These are phyloP conservation scores for Trachemys scripta DNA, from an alignment of 2,113 vertebrate species.

Conservation along the genomic window DNA sequence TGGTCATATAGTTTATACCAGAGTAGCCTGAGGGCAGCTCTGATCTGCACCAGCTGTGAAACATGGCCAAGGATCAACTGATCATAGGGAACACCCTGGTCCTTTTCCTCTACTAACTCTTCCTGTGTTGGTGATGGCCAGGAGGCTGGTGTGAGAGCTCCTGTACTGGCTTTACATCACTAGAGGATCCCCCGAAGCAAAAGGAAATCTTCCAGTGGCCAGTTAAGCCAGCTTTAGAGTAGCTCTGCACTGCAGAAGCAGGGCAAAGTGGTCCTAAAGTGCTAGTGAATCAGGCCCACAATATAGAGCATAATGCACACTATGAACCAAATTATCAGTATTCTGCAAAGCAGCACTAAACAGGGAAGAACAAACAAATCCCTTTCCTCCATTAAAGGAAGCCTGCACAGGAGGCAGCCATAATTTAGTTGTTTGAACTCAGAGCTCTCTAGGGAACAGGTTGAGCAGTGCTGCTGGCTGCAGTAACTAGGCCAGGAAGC, in stretches of 20 bases:
- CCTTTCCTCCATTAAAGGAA: background rate
- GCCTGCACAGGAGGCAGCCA: background rate
- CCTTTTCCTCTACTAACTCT: accelerated
- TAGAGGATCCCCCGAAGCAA: background rate
- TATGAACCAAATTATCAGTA: background rate
- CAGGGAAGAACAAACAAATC: background rate
- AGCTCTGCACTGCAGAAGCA: background rate
- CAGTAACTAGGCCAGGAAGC: background rate
- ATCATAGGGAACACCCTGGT: accelerated
- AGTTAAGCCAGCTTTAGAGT: background rate
- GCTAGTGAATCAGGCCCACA: background rate
- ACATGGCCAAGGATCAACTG: background rate
- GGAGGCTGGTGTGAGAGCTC: background rate
- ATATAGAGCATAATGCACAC: accelerated
- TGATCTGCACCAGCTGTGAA: background rate
- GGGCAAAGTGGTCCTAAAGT: background rate
- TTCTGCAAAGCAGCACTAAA: background rate
- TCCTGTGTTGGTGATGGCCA: background rate
- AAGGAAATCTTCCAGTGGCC: background rate
- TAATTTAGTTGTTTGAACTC: background rate
- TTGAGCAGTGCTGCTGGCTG: background rate
- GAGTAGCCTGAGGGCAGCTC: background rate
- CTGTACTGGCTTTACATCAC: background rate
- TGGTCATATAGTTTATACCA: background rate
- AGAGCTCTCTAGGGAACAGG: background rate